phyloP scores from a whole-genome alignment of 2,888 invertebrate genomes.

The Tryphoninae sp. region DNA sequence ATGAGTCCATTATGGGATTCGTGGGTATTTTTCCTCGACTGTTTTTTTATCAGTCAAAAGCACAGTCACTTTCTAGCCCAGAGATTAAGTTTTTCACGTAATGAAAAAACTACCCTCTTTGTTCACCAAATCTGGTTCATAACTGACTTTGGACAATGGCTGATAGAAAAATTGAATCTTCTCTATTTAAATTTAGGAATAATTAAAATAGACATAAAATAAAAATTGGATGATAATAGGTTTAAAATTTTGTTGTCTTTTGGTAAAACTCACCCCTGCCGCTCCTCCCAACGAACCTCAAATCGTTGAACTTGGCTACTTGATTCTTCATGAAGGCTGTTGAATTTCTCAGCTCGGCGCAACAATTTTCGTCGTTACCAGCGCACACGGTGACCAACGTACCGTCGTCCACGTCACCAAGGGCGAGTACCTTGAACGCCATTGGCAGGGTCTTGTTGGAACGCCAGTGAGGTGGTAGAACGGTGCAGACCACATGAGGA shows the following conservation, averaged over 20 bases:
- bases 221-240: background rate
- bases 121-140: no score
- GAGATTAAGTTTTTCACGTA: no score
- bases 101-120: no score
- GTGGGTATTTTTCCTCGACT: background rate
- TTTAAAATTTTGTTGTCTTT: background rate
- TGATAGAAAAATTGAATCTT: no score
- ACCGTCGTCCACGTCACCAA: conserved; percentile 96
- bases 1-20: background rate
- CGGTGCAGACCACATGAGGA: conserved; percentile 87
- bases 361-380: conserved; percentile 98
- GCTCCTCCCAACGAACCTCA: conserved; percentile 97
- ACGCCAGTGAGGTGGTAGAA: conserved; percentile 97
- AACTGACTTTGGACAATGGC: no score
- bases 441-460: conserved; percentile 98
- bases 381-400: conserved; percentile 96
- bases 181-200: no score
- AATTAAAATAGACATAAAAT: background rate
- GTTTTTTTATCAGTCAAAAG: no score
- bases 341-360: conserved; percentile 95
- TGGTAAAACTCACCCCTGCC: conserved; percentile 91
- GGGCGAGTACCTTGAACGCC: conserved; percentile 96
- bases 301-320: conserved; percentile 98
- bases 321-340: conserved; percentile 98
- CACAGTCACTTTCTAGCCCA: no score